phyloP scores from a whole-genome alignment of 1,140 invertebrate genomes.

The Zelostemma sp. region DNA sequence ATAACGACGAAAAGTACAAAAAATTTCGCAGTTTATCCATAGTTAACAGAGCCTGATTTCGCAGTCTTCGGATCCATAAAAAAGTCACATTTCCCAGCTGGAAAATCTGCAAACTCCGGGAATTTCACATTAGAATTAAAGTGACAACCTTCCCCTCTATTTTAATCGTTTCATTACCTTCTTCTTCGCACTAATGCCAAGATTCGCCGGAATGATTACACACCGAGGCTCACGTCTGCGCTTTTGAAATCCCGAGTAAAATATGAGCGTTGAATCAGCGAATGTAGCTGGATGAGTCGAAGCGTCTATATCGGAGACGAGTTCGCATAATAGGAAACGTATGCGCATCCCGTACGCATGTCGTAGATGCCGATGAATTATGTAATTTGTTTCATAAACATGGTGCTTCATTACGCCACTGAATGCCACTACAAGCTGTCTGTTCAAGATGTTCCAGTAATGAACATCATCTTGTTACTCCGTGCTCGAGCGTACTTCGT shows the following conservation, averaged over 20 bases:
- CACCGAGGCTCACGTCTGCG: background rate
- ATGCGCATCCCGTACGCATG: background rate
- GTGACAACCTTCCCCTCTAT: no score
- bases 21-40: no score
- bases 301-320: conserved; percentile 2
- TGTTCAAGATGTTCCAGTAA: conserved; percentile 39
- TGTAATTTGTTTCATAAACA: conserved; percentile 39
- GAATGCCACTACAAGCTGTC: conserved; percentile 32
- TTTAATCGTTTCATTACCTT: no score
- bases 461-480: conserved; percentile 33
- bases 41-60: no score
- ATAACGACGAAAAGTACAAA: no score
- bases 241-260: conserved; percentile 12
- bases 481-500: conserved; percentile 10
- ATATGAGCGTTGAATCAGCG: conserved; percentile 21
- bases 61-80: no score
- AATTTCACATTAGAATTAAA: no score
- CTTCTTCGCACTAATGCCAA: no score
- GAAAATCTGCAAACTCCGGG: no score
- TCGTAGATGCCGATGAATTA: conserved; percentile 11
- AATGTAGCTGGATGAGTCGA: conserved; percentile 18
- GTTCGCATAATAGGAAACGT: conserved; percentile 13
- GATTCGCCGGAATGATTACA: background rate
- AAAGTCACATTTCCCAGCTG: no score
- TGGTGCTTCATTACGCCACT: conserved; percentile 32